A percentile compares a stretch with the other conserved stretches of the same genome.
Conservation (phyloP, 2,113 vertebrate species). For the Cavia porcellus region DNA sequence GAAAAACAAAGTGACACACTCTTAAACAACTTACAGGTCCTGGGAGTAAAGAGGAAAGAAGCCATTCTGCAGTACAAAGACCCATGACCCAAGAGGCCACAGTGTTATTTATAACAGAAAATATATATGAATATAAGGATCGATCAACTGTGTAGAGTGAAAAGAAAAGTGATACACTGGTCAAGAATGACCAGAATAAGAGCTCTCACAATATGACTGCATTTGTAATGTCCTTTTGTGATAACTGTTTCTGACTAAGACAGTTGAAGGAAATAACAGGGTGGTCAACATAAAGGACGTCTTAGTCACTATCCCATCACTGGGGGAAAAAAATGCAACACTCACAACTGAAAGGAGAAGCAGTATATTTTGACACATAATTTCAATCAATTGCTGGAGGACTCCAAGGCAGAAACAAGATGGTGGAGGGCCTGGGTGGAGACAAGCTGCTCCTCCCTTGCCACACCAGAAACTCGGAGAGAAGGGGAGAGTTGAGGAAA, state of each 20-base stretch:
- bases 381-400: not conserved
- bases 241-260: not conserved
- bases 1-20: too few relatives aligned
- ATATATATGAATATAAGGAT: too few relatives aligned
- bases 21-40: too few relatives aligned
- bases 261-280: not conserved
- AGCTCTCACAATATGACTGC: too few relatives aligned
- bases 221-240: not conserved
- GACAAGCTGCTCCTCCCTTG: not conserved
- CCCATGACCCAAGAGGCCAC: not conserved
- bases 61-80: not conserved
- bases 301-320: not conserved
- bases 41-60: not conserved
- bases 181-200: not conserved
- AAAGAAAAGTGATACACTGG: not conserved
- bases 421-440: not conserved
- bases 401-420: not conserved
- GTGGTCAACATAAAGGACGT: not conserved
- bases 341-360: not conserved
- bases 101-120: not conserved
- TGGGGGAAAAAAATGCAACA: not conserved
- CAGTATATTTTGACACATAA: not conserved
- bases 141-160: not conserved
- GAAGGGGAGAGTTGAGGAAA: not conserved
- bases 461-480: not conserved